These are phyloP conservation scores for Diploptera punctata DNA, from an alignment of 2,888 invertebrate genomes.

Conservation along the genomic window DNA sequence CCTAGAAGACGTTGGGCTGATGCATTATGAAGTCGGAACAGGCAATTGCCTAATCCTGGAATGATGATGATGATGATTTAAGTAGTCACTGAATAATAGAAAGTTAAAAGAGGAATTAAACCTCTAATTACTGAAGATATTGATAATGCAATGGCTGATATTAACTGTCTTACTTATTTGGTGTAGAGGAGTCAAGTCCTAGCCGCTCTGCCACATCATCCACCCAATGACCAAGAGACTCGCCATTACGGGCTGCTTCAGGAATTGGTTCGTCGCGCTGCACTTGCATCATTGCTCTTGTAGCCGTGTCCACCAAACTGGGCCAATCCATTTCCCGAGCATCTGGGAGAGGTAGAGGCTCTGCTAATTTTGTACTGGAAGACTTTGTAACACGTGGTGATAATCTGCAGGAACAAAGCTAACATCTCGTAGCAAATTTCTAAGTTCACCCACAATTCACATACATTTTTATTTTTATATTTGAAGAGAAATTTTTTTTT, in stretches of 20 bases:
- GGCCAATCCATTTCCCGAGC: slow-evolving; percentile 80
- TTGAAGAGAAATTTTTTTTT: too few relatives aligned
- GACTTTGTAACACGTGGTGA: slow-evolving; percentile 52
- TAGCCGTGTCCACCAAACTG: slow-evolving; percentile 79
- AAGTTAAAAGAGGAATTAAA: too few relatives aligned
- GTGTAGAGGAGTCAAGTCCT: slow-evolving; percentile 49
- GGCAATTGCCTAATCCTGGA: too few relatives aligned
- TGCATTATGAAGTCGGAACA: too few relatives aligned
- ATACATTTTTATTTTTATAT: too few relatives aligned
- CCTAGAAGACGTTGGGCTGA: too few relatives aligned
- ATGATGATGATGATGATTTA: too few relatives aligned
- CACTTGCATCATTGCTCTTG: slow-evolving; percentile 71
- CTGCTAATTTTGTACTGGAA: slow-evolving; percentile 31
- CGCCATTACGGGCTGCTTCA: slow-evolving; percentile 46
- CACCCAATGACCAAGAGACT: slow-evolving; percentile 52
- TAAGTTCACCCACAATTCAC: too few relatives aligned
- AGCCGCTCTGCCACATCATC: slow-evolving; percentile 52
- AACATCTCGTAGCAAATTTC: too few relatives aligned
- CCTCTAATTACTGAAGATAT: too few relatives aligned
- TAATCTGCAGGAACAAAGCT: slow-evolving; percentile 44
- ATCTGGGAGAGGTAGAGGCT: slow-evolving; percentile 67
- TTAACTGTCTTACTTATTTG: slow-evolving; percentile 34
- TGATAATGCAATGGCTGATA: too few relatives aligned
- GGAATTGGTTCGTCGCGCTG: slow-evolving; percentile 38
- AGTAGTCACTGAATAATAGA: too few relatives aligned